phyloP scores from a whole-genome alignment of 2,113 vertebrate genomes.

The Litocranius walleri region DNA sequence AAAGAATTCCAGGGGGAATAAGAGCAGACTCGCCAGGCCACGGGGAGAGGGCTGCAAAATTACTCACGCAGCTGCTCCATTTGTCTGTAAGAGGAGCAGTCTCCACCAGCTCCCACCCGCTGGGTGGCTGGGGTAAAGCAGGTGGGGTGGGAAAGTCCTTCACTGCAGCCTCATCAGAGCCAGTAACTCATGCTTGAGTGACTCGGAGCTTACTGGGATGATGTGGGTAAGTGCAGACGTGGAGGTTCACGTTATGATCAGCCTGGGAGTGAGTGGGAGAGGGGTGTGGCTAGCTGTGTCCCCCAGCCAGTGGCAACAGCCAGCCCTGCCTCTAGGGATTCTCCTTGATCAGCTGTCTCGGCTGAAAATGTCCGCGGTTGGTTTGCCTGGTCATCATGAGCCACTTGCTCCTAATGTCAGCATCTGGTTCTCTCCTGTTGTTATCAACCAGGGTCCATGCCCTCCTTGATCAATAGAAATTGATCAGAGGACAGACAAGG shows the following conservation, averaged over 20 bases:
- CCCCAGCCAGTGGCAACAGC: not conserved
- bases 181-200: rapidly evolving
- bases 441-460: not conserved
- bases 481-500: not conserved
- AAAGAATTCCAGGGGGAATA: not conserved
- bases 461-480: not conserved
- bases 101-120: not conserved
- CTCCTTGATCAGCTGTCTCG: rapidly evolving
- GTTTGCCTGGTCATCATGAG: not conserved
- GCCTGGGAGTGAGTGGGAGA: too few relatives aligned
- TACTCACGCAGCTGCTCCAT: rapidly evolving
- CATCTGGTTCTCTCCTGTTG: not conserved
- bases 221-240: rapidly evolving
- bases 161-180: not conserved
- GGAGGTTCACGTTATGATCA: rapidly evolving
- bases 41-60: rapidly evolving
- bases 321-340: not conserved
- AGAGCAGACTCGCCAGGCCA: too few relatives aligned
- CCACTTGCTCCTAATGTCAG: not conserved
- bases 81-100: not conserved
- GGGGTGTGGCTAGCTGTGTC: not conserved
- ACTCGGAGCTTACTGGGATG: not conserved
- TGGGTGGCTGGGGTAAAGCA: not conserved
- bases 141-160: not conserved
- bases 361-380: not conserved